Evolutionary conservation across 2,888 invertebrate genomes (phyloP), one percentile per base, ranked within the genome.

Genomic region (Lochmaea crataegi): DNA sequence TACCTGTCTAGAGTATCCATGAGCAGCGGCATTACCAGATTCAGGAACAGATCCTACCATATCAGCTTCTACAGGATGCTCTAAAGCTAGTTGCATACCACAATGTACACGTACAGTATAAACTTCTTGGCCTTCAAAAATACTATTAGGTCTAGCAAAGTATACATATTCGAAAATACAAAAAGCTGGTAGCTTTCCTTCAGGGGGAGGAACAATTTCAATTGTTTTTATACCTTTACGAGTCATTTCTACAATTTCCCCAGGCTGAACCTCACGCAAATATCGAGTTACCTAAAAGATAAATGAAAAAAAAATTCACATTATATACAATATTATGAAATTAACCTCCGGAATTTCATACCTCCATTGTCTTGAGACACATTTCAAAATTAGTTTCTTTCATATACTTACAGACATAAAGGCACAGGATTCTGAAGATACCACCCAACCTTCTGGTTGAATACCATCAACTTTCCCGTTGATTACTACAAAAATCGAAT

Each of bases 161-260:
- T 99, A 99, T 0, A 99, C 98, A 85, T 99, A 99, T 87, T 99
- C 99, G 87, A 99, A 99, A 84, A 99, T 98, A 87, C 99, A 99
- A 88, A 99, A 97, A 0, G 99, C 97, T 76, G 94, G 92, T 74
- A 92, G 91, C 76, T 92, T 92, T 78, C 91, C 91, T 73, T 92
- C 90, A 0, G 96, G 96, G 53, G 95, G 89, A 77, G 94, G 93
- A 61, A 98, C 94, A 72, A 96, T 93, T 82, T 94, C 95, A 76
- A 97, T 92, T 0, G 96, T 96, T 77, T 93, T 91, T 68, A 96
- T 91, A 0, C 98, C 98, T 80, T 92, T 90, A 14, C 91, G 90
- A 0, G 96, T 95, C 84, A 99, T 89, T 87, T 97, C 97, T 2
- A 99, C 92, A 69, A 99, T 98, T 89, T 99, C 99, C 0, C 99